phyloP scores from a whole-genome alignment of 2,888 invertebrate species.

The Magallana nippona region DNA sequence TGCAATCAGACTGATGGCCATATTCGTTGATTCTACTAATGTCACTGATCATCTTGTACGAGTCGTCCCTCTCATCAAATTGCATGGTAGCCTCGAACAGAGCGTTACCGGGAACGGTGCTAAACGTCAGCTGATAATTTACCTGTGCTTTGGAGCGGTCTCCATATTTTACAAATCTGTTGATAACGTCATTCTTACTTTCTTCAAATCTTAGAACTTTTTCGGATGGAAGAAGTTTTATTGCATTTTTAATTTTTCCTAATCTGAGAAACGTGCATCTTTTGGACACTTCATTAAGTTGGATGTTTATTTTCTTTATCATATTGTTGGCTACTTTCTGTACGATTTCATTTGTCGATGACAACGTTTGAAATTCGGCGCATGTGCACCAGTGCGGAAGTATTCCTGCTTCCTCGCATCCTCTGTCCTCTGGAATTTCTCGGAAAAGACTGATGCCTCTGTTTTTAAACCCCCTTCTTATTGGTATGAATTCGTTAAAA shows the following conservation, averaged over 20 bases:
- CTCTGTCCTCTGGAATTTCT: conserved; percentile 42
- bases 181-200: conserved; percentile 50
- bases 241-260: conserved; percentile 33
- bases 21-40: conserved; percentile 50
- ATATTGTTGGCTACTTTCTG: conserved; percentile 37
- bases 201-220: conserved; percentile 48
- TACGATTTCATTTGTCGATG: conserved; percentile 21
- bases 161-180: conserved; percentile 46
- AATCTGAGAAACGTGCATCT: conserved; percentile 35
- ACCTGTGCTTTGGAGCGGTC: conserved; percentile 41
- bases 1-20: conserved; percentile 47
- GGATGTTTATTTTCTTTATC: conserved; percentile 37
- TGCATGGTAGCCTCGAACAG: conserved; percentile 51
- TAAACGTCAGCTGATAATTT: conserved; percentile 48
- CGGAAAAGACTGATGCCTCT: conserved; percentile 44
- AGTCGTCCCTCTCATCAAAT: conserved; percentile 39
- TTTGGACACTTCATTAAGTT: conserved; percentile 22
- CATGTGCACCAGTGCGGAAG: conserved; percentile 52
- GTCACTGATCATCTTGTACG: conserved; percentile 45
- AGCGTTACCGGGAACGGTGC: conserved; percentile 44
- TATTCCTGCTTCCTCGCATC: conserved; percentile 46
- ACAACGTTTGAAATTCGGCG: conserved; percentile 29
- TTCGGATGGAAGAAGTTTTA: conserved; percentile 43
- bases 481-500: conserved; percentile 50
- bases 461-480: conserved; percentile 8